Evolutionary conservation across 2,888 invertebrate genomes (phyloP), one percentile per base, ranked within the genome.

Genomic region (Graphium colonna): DNA sequence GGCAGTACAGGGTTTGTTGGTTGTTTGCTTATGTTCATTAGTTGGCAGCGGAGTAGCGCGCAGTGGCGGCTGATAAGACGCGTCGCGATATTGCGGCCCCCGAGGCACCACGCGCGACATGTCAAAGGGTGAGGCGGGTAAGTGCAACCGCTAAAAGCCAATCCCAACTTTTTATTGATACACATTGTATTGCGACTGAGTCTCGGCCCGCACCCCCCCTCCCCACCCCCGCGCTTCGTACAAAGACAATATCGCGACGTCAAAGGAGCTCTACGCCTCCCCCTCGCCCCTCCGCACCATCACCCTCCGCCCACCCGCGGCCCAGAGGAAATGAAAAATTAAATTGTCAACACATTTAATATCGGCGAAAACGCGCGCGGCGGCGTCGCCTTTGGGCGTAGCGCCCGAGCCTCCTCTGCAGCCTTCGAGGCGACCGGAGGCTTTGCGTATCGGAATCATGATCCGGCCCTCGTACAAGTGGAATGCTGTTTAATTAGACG

Each of bases 61-160:
- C 45, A 43, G 21, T 12, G 46, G 55, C 52, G 39, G 44, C 38
- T 49, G 55, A 55, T 61, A 52, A 50, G 55, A 36, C 55, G 79
- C 79, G 83, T 82, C 77, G 59, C 48, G 53, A 53, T 53, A 53
- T 53, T 53, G 48, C 53, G 48, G 38, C 28, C 43, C 13, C 64
- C 58, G 65, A 58, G 68, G 59, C 68, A 79, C 78, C n/a, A 79
- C 86, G 84, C 86, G 85, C 33, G 4, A n/a, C 33, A 86, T 86
- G 87, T 88, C 89, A 88, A 88, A 88, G 88, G 88, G 87, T 87
- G 85, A 87, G 82, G 88, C 88, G 87, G 88, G 89, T 89, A 88
- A 89, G 90, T 89, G 88, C 89, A 88, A 88, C 89, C 89, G 88
- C 89, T 89, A 90, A 90, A 90, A 90, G 89, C 89, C 89, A 89